Evolutionary conservation across 2,888 invertebrate species (phyloP).

Genomic region (Macroteleia sp.): DNA sequence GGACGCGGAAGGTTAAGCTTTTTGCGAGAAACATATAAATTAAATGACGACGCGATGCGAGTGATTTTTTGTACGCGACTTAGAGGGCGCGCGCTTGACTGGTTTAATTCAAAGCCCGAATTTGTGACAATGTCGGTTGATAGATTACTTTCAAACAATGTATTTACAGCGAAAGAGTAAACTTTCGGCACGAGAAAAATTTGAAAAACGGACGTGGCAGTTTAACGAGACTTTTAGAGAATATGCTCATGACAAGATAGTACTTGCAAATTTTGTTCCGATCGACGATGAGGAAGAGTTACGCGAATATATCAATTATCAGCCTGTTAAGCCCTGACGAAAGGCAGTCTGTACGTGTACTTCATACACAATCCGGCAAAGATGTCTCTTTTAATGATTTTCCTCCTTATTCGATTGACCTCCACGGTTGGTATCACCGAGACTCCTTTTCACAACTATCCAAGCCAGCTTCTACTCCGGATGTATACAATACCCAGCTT

Average conservation of each 20-base stretch:
- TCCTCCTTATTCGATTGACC: too few species aligned
- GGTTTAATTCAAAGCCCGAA: background rate
- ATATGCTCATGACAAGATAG: background rate
- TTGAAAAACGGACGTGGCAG: background rate
- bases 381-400: too few species aligned
- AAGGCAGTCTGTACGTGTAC: too few species aligned
- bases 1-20: background rate
- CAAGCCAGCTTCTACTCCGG: too few species aligned
- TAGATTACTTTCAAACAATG: background rate
- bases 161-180: background rate
- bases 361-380: too few species aligned
- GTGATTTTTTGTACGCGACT: background rate
- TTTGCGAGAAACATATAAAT: background rate
- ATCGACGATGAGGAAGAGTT: background rate
- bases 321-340: too few species aligned
- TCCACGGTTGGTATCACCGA: too few species aligned
- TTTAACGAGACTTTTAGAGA: background rate
- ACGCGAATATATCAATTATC: too few species aligned
- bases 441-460: too few species aligned
- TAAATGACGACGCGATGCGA: background rate
- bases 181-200: background rate
- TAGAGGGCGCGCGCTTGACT: background rate
- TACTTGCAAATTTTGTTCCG: background rate
- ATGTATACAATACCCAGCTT: too few species aligned
- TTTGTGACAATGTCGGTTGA: background rate